Conservation (phyloP, 1,140 invertebrate genomes). For the Rhopalosiphum padi region DNA sequence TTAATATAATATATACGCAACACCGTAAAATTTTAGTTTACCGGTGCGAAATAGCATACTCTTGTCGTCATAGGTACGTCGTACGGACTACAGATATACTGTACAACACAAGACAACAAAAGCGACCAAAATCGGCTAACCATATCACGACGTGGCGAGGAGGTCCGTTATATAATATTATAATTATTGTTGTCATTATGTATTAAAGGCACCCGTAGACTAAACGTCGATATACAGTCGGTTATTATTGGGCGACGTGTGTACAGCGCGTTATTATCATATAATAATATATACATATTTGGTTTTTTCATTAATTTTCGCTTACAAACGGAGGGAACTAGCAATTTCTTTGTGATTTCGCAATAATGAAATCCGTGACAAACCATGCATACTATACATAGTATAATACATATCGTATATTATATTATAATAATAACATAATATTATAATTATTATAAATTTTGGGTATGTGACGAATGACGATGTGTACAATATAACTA, state of each 20-base stretch:
- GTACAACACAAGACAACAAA: background rate
- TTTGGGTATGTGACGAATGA: background rate
- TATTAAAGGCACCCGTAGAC: background rate
- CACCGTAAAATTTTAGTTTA: conserved; percentile 44
- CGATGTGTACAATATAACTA: background rate
- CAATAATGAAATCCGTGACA: background rate
- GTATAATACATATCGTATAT: background rate
- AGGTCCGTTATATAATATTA: background rate
- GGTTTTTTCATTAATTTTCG: background rate
- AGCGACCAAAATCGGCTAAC: background rate
- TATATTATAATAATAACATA: background rate
- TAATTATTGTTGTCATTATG: background rate
- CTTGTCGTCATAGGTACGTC: background rate
- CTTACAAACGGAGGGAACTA: background rate
- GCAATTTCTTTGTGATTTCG: background rate
- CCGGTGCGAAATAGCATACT: background rate
- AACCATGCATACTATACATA: background rate
- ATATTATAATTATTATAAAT: background rate
- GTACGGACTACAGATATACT: background rate
- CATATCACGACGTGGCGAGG: background rate
- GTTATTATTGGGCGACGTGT: background rate
- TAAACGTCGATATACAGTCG: background rate
- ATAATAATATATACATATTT: background rate
- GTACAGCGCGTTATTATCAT: background rate
- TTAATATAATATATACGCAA: conserved; percentile 27